Percentiles rank a stretch among this genome's conserved stretches.
Evolutionary conservation across 2,888 invertebrate genomes (phyloP).

Genomic region (Urechis unicinctus): DNA sequence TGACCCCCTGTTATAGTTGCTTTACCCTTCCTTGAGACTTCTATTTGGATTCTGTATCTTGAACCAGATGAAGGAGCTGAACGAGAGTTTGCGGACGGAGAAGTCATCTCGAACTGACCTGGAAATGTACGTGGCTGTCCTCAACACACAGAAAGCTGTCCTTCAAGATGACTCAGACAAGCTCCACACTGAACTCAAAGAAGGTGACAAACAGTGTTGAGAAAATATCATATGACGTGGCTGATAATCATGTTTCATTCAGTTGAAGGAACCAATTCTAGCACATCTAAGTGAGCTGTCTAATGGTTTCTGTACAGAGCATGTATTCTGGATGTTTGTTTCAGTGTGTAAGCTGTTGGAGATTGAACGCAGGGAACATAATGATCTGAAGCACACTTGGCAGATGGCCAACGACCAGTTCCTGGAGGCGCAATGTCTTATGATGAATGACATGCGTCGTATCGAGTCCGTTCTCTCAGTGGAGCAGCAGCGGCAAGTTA

Average conservation of each 20-base stretch:
- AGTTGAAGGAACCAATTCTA: too few relatives aligned
- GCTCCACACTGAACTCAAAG: constrained; percentile 45
- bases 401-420: constrained; percentile 56
- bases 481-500: constrained; percentile 51
- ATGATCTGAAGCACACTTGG: constrained; percentile 52
- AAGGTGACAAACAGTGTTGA: constrained; percentile 39
- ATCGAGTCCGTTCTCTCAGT: constrained; percentile 51
- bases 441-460: constrained; percentile 51
- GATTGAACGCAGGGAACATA: constrained; percentile 51
- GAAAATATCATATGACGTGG: too few relatives aligned
- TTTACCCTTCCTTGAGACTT: too few relatives aligned
- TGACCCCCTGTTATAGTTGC: too few relatives aligned
- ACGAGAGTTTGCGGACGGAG: constrained; percentile 51
- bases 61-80: constrained; percentile 48
- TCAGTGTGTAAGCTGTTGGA: constrained; percentile 49
- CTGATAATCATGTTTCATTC: too few relatives aligned
- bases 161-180: constrained; percentile 53
- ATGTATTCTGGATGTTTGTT: too few relatives aligned
- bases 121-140: constrained; percentile 55
- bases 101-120: constrained; percentile 52
- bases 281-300: too few relatives aligned
- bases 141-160: constrained; percentile 54
- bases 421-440: constrained; percentile 52
- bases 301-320: too few relatives aligned
- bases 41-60: too few relatives aligned